Evolutionary conservation across 1,140 invertebrate species (phyloP), one percentile per base, ranked within the genome.

Genomic region (Macrobrachium nipponense): DNA sequence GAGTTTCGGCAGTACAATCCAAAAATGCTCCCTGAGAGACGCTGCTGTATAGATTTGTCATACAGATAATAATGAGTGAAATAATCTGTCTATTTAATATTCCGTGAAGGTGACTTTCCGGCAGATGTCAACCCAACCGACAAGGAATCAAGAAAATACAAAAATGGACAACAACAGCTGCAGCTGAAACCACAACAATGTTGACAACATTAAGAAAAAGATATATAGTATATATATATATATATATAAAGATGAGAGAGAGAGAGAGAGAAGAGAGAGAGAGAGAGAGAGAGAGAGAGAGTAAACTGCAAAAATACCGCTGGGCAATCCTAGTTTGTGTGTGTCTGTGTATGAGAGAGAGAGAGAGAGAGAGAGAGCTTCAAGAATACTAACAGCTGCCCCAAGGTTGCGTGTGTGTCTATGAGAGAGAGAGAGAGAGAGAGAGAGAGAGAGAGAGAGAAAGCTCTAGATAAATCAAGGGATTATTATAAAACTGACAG

Each of bases 401-500:
- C 15, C 14, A 27, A n/a, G 18, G 70, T 20, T 17, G 17, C 2
- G 27, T n/a, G 70, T 15, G 27, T 73, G 70, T 73, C 1, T 17
- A 1, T 43, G 51, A 77, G 75, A 77, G 75, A 77, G 75, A 77
- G 75, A 77, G 75, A 77, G 75, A 77, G 75, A 77, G 75, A 77
- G 75, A 77, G 75, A 77, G 75, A 77, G 75, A 77, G 75, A 77
- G 75, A 77, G 51, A 77, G 75, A 78, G 76, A 78, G 76, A 78
- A 51, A 78, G 76, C 44, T 51, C 44, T 27, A 78, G 76, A 78
- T 27, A 78, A 43, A 78, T 27, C n/a, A 23, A 43, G 76, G 60
- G 76, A 78, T 43, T 58, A 58, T 20, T 27, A 77, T 20, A 43
- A 51, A 18, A 59, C 44, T 68, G 64, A n/a, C 64, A 68, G 27